Percentiles rank a stretch among this genome's conserved stretches.
Conservation (phyloP, 2,888 invertebrate species). For the Nebria salina region DNA sequence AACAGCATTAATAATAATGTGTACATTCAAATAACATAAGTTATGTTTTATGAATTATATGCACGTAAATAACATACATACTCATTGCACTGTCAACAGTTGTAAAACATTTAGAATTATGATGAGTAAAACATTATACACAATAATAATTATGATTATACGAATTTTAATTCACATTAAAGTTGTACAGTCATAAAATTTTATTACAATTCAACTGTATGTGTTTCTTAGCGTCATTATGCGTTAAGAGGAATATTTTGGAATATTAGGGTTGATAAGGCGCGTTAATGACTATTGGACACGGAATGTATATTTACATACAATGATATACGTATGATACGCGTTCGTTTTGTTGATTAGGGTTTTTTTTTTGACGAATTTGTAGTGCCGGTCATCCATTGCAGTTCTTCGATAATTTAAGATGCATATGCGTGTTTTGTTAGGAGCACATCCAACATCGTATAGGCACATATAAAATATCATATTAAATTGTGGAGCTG, state of each 20-base stretch:
- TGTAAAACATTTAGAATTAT: neutral
- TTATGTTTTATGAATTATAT: neutral
- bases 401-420: neutral
- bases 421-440: neutral
- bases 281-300: no score
- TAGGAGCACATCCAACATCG: neutral
- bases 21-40: neutral
- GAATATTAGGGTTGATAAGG: no score
- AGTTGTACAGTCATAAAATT: neutral
- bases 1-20: neutral
- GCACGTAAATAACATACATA: neutral
- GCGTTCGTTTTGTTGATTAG: no score
- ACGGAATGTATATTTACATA: no score
- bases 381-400: neutral
- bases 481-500: slow-evolving; percentile 33
- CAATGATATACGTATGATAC: no score
- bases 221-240: no score
- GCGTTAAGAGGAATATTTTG: no score
- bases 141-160: neutral
- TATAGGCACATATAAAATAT: neutral
- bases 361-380: neutral
- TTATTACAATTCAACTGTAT: neutral
- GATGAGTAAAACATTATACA: neutral
- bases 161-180: neutral
- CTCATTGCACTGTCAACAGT: neutral